Base-by-base conservation (phyloP, 1,140 invertebrate genomes). In the Bombus huntii region DNA sequence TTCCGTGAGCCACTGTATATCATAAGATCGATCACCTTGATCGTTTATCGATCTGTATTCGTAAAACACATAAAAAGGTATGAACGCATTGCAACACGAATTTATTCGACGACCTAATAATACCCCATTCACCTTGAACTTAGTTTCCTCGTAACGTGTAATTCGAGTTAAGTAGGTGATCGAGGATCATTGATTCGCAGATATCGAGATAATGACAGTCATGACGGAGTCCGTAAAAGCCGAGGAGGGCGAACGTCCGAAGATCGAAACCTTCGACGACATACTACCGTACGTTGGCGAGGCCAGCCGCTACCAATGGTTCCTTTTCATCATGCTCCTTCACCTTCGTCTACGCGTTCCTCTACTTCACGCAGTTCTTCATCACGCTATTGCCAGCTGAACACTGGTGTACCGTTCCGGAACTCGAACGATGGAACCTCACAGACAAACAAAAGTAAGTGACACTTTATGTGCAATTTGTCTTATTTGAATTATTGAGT, bases 301-400 rank as follows among this genome's bases (percentile, higher is more conserved):
- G 90, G 98, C 98, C 92, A 98, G 98, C 65, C 95, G 96, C 78
- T 99, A 98, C 95, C 98, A 99, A 93, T 97, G 97, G 92, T 95
- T 98, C n/a, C 95, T 99, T 3, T 99, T 98, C 93, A 92, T 98
- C 15, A 94, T 98, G 86, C 97, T 99, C 95, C 0, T 98, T 98
- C 93, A 96, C 97, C 22, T 97, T 98, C 93, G 98, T 97, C 93
- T 97, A 98, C 86, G 97, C 97, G 1, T 98, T 98, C 92, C 97
- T 98, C 1, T 98, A 98, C 94, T 98, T 98, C 93, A 97, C 97
- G 4, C 98, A 98, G 94, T 97, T 98, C 86, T 98, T 98, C 93
- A 97, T 98, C 91, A 98, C 97, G 0, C 95, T 98, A 10, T 95
- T 97, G 75, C 98, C 98, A 1, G 97, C 97, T 72, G 96, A 97